Base-by-base conservation (phyloP, 2,888 invertebrate genomes). In the Drosophila setosimentum region DNA sequence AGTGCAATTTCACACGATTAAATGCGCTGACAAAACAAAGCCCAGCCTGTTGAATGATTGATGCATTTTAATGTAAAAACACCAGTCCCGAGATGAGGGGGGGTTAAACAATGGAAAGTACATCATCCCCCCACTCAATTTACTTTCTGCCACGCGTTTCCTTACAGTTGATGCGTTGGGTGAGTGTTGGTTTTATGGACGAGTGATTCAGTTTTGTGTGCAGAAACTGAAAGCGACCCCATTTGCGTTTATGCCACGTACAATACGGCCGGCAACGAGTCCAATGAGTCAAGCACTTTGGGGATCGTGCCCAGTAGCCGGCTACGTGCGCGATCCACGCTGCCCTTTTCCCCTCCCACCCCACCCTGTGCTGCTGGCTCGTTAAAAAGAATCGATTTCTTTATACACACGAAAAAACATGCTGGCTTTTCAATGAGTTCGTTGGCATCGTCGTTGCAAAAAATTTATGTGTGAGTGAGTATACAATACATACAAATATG, bases 331-430 rank as follows among this genome's bases (percentile, higher is more conserved):
- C 65, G 76, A 68, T 76, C 65, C 51, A 21, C 27, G 42, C 33
- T 40, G 42, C 66, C 59, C 54, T 61, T n/a, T 42, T 29, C 48
- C 57, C 18, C 29, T 24, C 11, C 30, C 3, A 5, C 4, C 3
- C 30, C 11, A 7, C 21, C 24, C 29, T 7, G 7, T n/a, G 18
- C n/a, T n/a, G 35, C 13, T 40, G 78, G 79, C 55, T n/a, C 42
- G 54, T 27, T 58, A 40, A 76, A 45, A 72, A 76, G 86, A 86
- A 89, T 86, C 90, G 79, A 88, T 90, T 86, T 69, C 80, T 76
- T 76, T 68, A 82, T 84, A 69, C 63, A 77, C 54, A 72, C 33
- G n/a, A 55, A 48, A 45, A 60, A 61, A 59, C 58, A 73, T 49
- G 61, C 62, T 67, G 68, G 21, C 53, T 66, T 21, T 50, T 6